Conservation (phyloP, 2,888 invertebrate species). For the Caenorhabditis sp. region DNA sequence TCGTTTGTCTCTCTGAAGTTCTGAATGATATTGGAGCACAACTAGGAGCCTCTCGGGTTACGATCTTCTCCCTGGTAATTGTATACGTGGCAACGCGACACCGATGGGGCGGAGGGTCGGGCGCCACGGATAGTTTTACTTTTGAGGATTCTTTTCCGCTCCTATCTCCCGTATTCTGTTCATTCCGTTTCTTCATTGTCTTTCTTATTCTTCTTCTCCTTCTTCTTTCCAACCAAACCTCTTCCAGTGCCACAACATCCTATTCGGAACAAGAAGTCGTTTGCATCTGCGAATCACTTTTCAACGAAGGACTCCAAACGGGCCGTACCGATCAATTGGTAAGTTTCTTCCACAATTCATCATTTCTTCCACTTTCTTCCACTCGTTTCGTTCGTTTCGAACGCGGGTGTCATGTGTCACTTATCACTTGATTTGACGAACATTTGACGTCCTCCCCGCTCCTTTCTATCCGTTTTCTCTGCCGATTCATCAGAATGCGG, state of each 20-base stretch:
- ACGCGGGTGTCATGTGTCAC: slow-evolving; percentile 65
- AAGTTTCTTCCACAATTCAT: slow-evolving; percentile 28
- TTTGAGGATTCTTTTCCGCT: slow-evolving; percentile 48
- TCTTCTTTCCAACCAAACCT: background rate
- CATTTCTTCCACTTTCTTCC: slow-evolving; percentile 9
- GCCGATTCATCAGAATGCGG: slow-evolving; percentile 13
- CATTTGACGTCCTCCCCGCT: slow-evolving; percentile 53
- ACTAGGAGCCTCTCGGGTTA: slow-evolving; percentile 58
- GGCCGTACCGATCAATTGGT: slow-evolving; percentile 71
- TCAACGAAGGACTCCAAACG: slow-evolving; percentile 72
- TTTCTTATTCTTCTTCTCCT: no score
- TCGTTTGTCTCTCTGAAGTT: slow-evolving; percentile 18
- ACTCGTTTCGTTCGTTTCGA: slow-evolving; percentile 32
- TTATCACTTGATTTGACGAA: slow-evolving; percentile 59
- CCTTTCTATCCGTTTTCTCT: slow-evolving; percentile 14
- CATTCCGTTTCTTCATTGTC: background rate
- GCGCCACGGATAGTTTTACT: slow-evolving; percentile 61
- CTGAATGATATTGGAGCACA: slow-evolving; percentile 33
- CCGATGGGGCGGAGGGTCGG: slow-evolving; percentile 41
- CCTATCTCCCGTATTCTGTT: slow-evolving; percentile 14
- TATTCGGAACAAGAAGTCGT: slow-evolving; percentile 70
- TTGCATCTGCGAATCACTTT: slow-evolving; percentile 74
- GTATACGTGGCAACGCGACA: slow-evolving; percentile 65
- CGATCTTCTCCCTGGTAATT: slow-evolving; percentile 63
- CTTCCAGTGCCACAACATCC: slow-evolving; percentile 65